Evolutionary conservation across 2,113 vertebrate genomes (phyloP).

Genomic region (Platichthys stellatus): DNA sequence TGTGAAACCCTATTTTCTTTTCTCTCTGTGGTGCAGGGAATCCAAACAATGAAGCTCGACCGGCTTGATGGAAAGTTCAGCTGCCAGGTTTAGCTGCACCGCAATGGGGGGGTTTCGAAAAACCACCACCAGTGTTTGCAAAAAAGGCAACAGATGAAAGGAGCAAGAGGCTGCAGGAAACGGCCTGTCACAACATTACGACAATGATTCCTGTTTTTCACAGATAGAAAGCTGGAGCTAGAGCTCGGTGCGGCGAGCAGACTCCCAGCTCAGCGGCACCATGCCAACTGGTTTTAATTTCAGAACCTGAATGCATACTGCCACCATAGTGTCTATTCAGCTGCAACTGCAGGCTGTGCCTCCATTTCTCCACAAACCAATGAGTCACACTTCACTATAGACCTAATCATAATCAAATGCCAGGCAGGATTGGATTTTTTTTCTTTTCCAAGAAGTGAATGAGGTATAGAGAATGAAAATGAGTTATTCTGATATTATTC

Average conservation of each 20-base stretch:
- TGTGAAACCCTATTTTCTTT: neutral
- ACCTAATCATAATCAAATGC: constrained; percentile 33
- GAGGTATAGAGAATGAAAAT: constrained; percentile 1
- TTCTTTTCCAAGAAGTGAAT: neutral
- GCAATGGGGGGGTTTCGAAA: constrained; percentile 37
- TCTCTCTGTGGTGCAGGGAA: constrained; percentile 30
- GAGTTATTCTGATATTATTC: neutral
- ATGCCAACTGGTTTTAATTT: constrained; percentile 38
- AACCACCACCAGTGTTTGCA: constrained; percentile 32
- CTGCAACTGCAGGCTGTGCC: constrained; percentile 19
- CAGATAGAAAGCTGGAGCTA: neutral
- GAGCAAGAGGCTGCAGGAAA: constrained; percentile 46
- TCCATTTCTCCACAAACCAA: constrained; percentile 19
- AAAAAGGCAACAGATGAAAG: constrained; percentile 24
- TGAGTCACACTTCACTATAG: constrained; percentile 43
- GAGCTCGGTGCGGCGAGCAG: constrained; percentile 2
- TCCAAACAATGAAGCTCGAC: constrained; percentile 41
- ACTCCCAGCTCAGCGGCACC: neutral
- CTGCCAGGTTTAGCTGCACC: constrained; percentile 30
- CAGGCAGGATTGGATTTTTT: constrained; percentile 19
- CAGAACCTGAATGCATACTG: constrained; percentile 7
- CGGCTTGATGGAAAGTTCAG: constrained; percentile 51
- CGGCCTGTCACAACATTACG: constrained; percentile 59
- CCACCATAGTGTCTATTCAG: constrained; percentile 10
- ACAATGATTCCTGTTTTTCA: constrained; percentile 48